Conservation (phyloP, 1,140 invertebrate species). For the silkworm (Bombyx mori) region DNA sequence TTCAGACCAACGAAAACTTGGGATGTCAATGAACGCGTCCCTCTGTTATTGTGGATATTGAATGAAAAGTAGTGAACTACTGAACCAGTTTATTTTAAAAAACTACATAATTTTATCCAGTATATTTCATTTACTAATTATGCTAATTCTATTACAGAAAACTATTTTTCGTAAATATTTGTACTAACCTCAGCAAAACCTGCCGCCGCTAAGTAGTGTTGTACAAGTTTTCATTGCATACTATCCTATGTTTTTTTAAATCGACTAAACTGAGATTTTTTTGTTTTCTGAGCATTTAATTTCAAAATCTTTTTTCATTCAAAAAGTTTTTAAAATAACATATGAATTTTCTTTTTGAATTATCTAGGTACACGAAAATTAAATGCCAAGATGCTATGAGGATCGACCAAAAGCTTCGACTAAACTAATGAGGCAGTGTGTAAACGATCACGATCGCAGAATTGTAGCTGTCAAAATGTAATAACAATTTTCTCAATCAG, state of each 20-base stretch:
- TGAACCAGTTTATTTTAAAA: background rate
- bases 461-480: too few relatives aligned
- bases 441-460: too few relatives aligned
- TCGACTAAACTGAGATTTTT: background rate
- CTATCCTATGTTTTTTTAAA: background rate
- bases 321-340: background rate
- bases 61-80: constrained; percentile 32
- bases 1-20: constrained; percentile 32
- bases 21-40: constrained; percentile 58
- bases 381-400: too few relatives aligned
- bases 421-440: too few relatives aligned
- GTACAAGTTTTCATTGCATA: background rate
- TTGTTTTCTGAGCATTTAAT: background rate
- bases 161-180: constrained; percentile 28
- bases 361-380: too few relatives aligned
- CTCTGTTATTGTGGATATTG: constrained; percentile 36
- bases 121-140: background rate
- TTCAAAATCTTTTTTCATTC: background rate
- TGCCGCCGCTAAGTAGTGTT: constrained; percentile 30
- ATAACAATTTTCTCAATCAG: too few relatives aligned
- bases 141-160: constrained; percentile 6
- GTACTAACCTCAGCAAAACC: constrained; percentile 50
- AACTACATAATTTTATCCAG: background rate
- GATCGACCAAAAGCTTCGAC: too few relatives aligned
- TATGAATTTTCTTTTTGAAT: too few relatives aligned